Evolutionary conservation across 2,888 invertebrate species (phyloP).

Genomic region (Nemapogon koenigi): DNA sequence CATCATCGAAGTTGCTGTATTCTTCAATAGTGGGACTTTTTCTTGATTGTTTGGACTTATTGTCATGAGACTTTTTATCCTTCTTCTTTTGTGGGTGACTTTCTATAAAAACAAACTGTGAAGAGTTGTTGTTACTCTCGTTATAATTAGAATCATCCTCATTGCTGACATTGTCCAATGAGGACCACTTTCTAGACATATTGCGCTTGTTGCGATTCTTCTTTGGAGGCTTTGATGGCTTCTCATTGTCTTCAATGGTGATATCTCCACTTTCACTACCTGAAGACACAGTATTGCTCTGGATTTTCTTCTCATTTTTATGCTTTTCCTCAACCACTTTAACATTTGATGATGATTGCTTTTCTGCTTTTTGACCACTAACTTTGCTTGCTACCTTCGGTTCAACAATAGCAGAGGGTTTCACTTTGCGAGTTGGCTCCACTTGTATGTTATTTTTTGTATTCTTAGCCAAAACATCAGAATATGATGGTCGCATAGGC

Average conservation of each 20-base stretch:
- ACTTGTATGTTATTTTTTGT: conserved; percentile 52
- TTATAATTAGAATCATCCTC: conserved; percentile 38
- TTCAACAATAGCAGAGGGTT: conserved; percentile 40
- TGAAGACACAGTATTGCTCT: conserved; percentile 41
- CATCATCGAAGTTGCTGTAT: conserved; percentile 30
- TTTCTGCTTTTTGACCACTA: conserved; percentile 43
- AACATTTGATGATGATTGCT: conserved; percentile 25
- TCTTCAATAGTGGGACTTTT: conserved; percentile 31
- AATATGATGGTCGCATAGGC: conserved; percentile 86
- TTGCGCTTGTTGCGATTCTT: conserved; percentile 52
- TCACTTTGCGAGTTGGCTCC: conserved; percentile 56
- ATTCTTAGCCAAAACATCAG: conserved; percentile 80
- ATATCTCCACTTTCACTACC: conserved; percentile 59
- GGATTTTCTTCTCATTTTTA: conserved; percentile 43
- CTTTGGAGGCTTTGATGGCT: conserved; percentile 41
- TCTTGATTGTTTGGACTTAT: conserved; percentile 31
- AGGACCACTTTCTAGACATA: conserved; percentile 65
- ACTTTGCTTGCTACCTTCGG: conserved; percentile 39
- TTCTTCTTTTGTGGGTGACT: conserved; percentile 47
- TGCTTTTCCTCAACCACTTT: conserved; percentile 43
- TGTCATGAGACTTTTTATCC: conserved; percentile 35
- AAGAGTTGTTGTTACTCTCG: conserved; percentile 34
- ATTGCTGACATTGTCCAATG: conserved; percentile 58
- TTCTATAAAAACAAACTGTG: conserved; percentile 53
- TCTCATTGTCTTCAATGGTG: conserved; percentile 45